A percentile compares a stretch with the other conserved stretches of the same genome.
phyloP scores from a whole-genome alignment of 1,140 invertebrate genomes.

The Scaptomyza graminum region DNA sequence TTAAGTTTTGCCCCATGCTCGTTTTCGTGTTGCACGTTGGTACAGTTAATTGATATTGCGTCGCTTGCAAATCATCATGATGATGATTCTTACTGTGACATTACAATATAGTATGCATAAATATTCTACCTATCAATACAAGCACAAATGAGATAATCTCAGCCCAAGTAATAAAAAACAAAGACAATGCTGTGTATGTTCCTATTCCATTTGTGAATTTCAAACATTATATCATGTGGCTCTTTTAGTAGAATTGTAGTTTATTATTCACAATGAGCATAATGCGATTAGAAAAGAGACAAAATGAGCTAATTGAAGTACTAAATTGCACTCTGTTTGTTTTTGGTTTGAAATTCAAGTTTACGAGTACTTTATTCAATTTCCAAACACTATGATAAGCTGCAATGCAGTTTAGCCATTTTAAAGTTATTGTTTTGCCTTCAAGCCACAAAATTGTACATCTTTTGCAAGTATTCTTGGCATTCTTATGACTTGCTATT shows the following conservation, averaged over 20 bases:
- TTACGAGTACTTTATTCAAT: conserved; percentile 27
- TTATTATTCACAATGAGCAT: not conserved
- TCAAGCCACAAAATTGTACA: not conserved
- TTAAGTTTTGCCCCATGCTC: conserved; percentile 59
- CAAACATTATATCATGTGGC: no score
- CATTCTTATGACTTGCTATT: conserved; percentile 31
- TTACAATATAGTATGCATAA: no score
- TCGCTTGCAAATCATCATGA: conserved; percentile 41
- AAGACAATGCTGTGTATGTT: no score
- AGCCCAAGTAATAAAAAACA: no score
- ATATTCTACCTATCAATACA: no score
- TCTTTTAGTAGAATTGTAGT: no score
- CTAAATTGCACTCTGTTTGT: not conserved
- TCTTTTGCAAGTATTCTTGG: not conserved
- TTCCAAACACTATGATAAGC: conserved; percentile 16
- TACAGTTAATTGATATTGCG: conserved; percentile 67
- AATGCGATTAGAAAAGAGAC: not conserved
- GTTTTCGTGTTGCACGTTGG: conserved; percentile 71
- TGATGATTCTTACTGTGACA: conserved; percentile 34
- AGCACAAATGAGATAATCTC: no score
- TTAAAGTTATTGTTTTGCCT: conserved; percentile 6
- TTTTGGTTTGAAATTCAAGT: not conserved
- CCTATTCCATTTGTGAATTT: no score
- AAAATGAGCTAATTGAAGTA: not conserved
- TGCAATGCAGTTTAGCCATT: conserved; percentile 13